Evolutionary conservation across 2,888 invertebrate genomes (phyloP).

Genomic region (Ophion slaviceki): DNA sequence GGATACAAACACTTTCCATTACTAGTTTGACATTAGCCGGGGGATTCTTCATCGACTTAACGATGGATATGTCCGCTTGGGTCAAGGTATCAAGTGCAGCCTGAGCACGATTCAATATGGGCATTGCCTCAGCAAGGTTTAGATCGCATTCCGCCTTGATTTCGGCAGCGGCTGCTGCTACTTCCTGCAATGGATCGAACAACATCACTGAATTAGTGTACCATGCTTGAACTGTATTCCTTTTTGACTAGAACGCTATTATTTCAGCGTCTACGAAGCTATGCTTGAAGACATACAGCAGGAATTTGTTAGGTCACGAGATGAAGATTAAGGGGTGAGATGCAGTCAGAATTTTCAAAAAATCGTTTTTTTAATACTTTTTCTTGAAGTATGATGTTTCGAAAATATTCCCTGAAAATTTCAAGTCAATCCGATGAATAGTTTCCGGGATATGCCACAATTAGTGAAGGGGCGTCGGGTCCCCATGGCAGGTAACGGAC

Average conservation of each 20-base stretch:
- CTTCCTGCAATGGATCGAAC: slow-evolving; percentile 72
- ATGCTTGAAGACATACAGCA: neutral
- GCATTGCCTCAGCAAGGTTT: slow-evolving; percentile 95
- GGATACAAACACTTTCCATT: slow-evolving; percentile 97
- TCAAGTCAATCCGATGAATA: too few relatives aligned
- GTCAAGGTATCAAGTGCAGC: slow-evolving; percentile 95
- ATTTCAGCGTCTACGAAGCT: neutral
- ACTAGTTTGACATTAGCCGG: slow-evolving; percentile 95
- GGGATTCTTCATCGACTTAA: slow-evolving; percentile 98
- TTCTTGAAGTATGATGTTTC: too few relatives aligned
- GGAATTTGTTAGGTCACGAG: neutral
- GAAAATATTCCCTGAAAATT: too few relatives aligned
- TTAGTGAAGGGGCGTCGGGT: too few relatives aligned
- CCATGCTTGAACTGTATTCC: neutral
- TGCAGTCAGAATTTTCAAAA: neutral
- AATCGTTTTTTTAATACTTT: too few relatives aligned
- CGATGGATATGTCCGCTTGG: slow-evolving; percentile 94
- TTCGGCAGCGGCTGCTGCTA: slow-evolving; percentile 87
- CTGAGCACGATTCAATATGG: slow-evolving; percentile 94
- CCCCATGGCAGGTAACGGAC: too few relatives aligned
- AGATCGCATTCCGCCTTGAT: slow-evolving; percentile 97
- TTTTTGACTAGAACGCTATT: neutral
- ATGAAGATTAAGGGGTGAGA: neutral
- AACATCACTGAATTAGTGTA: neutral
- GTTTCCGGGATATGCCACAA: too few relatives aligned